Evolutionary conservation across 2,113 vertebrate species (phyloP), one percentile per base, ranked within the genome.

Genomic region (Callipepla squamata): DNA sequence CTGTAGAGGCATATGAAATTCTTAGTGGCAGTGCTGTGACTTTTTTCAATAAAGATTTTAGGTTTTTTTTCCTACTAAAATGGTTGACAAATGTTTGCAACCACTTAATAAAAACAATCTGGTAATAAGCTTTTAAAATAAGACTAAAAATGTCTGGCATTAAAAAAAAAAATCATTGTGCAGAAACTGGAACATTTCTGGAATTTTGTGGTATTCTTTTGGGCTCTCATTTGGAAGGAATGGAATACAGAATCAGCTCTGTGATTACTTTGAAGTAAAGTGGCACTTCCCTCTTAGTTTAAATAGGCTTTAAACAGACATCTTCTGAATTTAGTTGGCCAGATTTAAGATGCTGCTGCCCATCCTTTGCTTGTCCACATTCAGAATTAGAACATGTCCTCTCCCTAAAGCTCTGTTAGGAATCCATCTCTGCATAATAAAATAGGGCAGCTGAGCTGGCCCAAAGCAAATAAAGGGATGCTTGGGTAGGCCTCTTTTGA

Each of bases 401-500:
- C 25, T n/a, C 34, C 18, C 22, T 44, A 32, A 55, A 81, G 5
- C 51, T 48, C 59, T 81, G 10, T 21, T 42, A 32, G 6, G 7
- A 48, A 14, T 17, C 55, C 47, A 40, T 30, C 40, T 4, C 59
- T 72, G 22, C 0, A 1, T 2, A 2, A 76, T 79, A 42, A 62
- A 48, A n/a, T 14, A 28, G 15, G 22, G 16, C 48, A 76, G 45
- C 36, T 79, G 75, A 62, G 53, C 9, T 44, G 28, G 14, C 47
- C 34, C 81, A 74, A 57, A 75, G 32, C 4, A 34, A 50, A 32
- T 7, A 28, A 68, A 70, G 51, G 16, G 32, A 55, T 19, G 19
- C 1, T 58, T 67, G 38, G 25, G 28, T 2, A 47, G 20, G 6
- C 1, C 0, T 0, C 2, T 0, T 20, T 4, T 7, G 2, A 16